Base-by-base conservation (phyloP, 2,797 vertebrate genomes). In the Huso huso region DNA sequence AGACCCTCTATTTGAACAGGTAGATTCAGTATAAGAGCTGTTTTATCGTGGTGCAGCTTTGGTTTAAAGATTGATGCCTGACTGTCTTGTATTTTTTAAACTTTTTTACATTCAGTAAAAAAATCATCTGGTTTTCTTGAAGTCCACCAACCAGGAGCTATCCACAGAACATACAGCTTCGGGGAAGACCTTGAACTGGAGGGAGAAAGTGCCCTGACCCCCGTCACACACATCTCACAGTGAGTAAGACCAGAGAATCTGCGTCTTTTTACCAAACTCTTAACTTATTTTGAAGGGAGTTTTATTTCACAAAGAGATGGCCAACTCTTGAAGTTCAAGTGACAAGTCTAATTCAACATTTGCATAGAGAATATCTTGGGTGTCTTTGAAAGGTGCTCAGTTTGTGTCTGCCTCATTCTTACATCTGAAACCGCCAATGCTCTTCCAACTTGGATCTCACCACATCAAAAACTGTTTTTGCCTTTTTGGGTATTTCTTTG, bases 121-220 rank as follows among this genome's bases (percentile, higher is more conserved):
- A 93, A 83, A 80, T 87, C 68, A 75, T 77, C 86, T 0, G 78
- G 79, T 0, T 86, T 93, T 64, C 75, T 93, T 71, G 94, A 95
- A 15, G 81, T 90, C 67, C 85, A 73, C 62, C 77, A 73, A 70
- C 74, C 83, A 0, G 72, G 73, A 62, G 83, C 87, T 6, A 87
- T 96, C 51, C 79, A 79, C 80, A 91, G 92, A 71, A 93, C 90
- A 81, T 92, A 76, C 83, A 96, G 95, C 86, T 93, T 95, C 65
- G 86, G 89, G 0, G 95, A 99, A 9, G 94, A 97, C 78, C 84
- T 93, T 82, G 95, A 98, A 73, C 81, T 91, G 77, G 96, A 99
- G 76, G 79, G 85, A 13, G 87, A 95, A 76, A 89, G 78, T 0
- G 75, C 88, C 13, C 84, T 98, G 78, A 75, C 82, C 37, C 93